Percentiles rank a stretch among this genome's conserved stretches.
phyloP scores from a whole-genome alignment of 2,797 vertebrate genomes.

The Pampus argenteus region DNA sequence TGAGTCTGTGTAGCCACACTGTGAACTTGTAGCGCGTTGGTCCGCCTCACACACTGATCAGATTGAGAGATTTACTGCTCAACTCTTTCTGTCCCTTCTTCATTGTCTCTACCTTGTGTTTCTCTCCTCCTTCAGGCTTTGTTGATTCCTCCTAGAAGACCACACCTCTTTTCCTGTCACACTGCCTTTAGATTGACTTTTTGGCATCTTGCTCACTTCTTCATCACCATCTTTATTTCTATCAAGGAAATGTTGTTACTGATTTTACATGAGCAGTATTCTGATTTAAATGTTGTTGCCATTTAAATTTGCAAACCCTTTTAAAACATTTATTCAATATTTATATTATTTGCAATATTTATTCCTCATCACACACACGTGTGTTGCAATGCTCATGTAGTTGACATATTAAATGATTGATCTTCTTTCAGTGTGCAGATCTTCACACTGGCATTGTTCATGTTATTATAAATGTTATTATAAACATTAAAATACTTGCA shows the following conservation, averaged over 20 bases:
- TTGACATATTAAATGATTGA: no score
- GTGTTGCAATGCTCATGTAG: no score
- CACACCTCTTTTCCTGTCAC: constrained; percentile 56
- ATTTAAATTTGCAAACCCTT: background rate
- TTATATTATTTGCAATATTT: background rate
- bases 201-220: constrained; percentile 3
- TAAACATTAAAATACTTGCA: no score
- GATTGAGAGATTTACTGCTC: constrained; percentile 78
- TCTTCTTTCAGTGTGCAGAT: background rate
- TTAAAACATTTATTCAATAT: background rate
- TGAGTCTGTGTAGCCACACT: constrained; percentile 26
- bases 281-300: background rate
- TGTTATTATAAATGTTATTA: constrained; percentile 1
- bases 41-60: constrained; percentile 68
- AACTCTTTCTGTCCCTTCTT: constrained; percentile 58
- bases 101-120: constrained; percentile 47
- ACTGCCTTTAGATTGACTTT: constrained; percentile 5
- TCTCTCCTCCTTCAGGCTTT: constrained; percentile 39
- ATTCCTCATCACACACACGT: no score
- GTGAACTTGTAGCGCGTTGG: constrained; percentile 37
- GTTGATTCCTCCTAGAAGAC: constrained; percentile 39
- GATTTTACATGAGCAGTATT: background rate
- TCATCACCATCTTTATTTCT: background rate
- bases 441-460: background rate
- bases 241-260: background rate